These are phyloP conservation scores for Criorhina ranunculi DNA, from an alignment of 2,888 invertebrate species.

Conservation along the genomic window DNA sequence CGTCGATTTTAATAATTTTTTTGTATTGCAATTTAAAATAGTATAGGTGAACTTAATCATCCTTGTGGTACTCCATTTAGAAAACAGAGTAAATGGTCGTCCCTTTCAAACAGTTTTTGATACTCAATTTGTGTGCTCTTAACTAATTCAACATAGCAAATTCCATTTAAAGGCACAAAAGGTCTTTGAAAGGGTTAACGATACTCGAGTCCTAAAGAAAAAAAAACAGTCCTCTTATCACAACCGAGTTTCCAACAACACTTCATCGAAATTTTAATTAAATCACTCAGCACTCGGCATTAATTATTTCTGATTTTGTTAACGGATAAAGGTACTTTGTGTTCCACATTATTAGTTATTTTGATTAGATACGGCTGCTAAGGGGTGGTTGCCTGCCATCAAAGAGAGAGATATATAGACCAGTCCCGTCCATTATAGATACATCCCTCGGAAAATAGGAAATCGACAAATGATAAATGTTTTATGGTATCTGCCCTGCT, in stretches of 20 bases:
- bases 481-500: background rate
- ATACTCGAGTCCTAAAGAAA: background rate
- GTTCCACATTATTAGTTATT: slow-evolving; percentile 25
- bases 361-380: slow-evolving; percentile 30
- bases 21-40: no score
- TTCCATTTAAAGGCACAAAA: background rate
- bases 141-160: slow-evolving; percentile 1
- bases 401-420: background rate
- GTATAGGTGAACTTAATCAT: no score
- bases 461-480: slow-evolving; percentile 22
- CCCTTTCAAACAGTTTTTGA: no score
- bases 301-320: slow-evolving; percentile 12
- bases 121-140: no score
- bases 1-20: no score
- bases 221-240: background rate
- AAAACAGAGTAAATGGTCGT: no score
- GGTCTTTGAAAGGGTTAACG: background rate
- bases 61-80: no score
- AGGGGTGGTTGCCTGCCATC: background rate
- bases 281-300: slow-evolving; percentile 6
- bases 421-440: background rate
- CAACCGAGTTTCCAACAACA: background rate
- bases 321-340: slow-evolving; percentile 20
- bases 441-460: no score
- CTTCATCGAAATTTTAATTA: slow-evolving; percentile 40